Base-by-base conservation (phyloP, 2,113 vertebrate genomes). In the Alligator mississippiensis region DNA sequence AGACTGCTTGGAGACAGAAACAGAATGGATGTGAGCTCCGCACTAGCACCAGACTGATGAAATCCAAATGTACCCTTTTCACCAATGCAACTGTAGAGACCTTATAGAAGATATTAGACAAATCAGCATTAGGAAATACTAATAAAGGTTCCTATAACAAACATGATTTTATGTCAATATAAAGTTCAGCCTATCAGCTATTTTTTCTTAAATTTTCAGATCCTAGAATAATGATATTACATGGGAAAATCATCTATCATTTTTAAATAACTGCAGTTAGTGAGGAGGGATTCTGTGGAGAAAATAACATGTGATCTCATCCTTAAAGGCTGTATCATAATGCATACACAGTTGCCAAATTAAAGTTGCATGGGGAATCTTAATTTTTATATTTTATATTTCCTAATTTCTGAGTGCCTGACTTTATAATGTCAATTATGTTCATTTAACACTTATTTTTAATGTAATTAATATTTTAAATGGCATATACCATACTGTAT, bases 161-260 rank as follows among this genome's bases (percentile, higher is more conserved):
- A 58, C 0, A 0, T 62, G 0, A 62, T 19, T 84, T 83, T 13
- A 58, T 10, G 38, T 38, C 38, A 38, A 38, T 81, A 47, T 3
- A 82, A 75, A 22, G 30, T 6, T 76, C 22, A 75, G 4, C 19
- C 2, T 57, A 27, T 9, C 57, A 34, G 18, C n/a, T 4, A 9
- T 38, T 4, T 2, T 74, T 74, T 30, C 66, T 78, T 60, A 22
- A 80, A 62, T 62, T 38, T 12, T 1, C 17, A 60, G 3, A 0
- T 86, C 57, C 21, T 75, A 8, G 1, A 1, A 22, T 54, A 82
- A 79, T n/a, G 63, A 9, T 21, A 70, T 74, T 87, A 60, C 1
- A 1, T 47, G 4, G 15, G 3, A 34, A 55, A 66, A 91, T 70
- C 5, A 72, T 14, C 25, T 80, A 9, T 77, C 74, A 77, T 18